Base-by-base conservation (phyloP, 2,888 invertebrate species). In the Heteropelma amictum region DNA sequence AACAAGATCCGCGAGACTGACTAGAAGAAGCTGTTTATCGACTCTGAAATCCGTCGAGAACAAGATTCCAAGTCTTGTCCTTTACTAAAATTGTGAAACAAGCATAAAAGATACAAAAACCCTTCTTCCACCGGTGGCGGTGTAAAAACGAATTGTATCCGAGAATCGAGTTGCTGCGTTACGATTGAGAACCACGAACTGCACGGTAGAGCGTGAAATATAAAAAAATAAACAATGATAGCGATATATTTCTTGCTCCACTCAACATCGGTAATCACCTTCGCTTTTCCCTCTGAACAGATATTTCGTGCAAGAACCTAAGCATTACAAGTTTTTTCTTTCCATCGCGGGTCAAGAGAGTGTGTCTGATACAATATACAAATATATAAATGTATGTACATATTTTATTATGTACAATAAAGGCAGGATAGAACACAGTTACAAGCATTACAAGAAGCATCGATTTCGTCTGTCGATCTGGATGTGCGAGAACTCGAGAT, bases 211-310 rank as follows among this genome's bases (percentile, higher is more conserved):
- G 49, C 60, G 21, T 54, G 33, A n/a, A 42, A 42, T 45, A 10
- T 5, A 68, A 51, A 42, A 68, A 33, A 56, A 38, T 5, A 33
- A 54, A 42, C 21, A 28, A 60, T 54, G 33, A 65, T 33, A 35
- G 51, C 40, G 28, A 35, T 38, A 45, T 33, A 40, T 49, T 63
- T 73, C 56, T 47, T 26, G 61, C 54, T 51, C 30, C 45, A 49
- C 68, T 49, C 69, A 51, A 64, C 58, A 53, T 45, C 23, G 53
- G 53, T 53, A 47, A 67, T 65, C 65, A 54, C 67, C 45, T 54
- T 30, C 14, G 38, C 54, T 64, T 60, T 58, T 47, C 40, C 54
- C 56, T 12, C 30, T 12, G 38, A 8, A 38, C 17, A 47, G 38
- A 8, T 14, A 28, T 40, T 47, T 56, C n/a, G 56, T 38, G 35